phyloP scores from a whole-genome alignment of 2,888 invertebrate species.

The Lycia hirtaria region DNA sequence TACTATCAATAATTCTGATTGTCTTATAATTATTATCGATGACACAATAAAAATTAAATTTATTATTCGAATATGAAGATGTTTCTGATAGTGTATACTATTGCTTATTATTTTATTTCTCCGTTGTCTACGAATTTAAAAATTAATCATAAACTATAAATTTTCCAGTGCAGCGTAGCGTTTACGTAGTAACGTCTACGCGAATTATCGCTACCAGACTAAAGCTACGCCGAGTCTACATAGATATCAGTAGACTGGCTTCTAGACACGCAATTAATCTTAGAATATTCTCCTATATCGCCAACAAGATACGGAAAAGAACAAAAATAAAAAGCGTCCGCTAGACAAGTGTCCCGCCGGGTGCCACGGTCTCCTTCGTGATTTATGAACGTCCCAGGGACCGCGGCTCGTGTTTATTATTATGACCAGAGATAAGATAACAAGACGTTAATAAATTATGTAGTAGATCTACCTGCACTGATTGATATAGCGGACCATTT shows the following conservation, averaged over 20 bases:
- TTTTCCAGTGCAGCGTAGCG: background rate
- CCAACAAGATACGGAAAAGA: slow-evolving; percentile 38
- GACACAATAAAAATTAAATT: no score
- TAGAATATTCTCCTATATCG: slow-evolving; percentile 28
- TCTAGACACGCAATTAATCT: slow-evolving; percentile 34
- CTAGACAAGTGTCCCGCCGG: slow-evolving; percentile 45
- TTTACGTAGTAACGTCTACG: slow-evolving; percentile 1
- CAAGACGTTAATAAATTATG: slow-evolving; percentile 48
- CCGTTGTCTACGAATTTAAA: background rate
- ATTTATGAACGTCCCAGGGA: slow-evolving; percentile 55
- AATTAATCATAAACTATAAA: background rate
- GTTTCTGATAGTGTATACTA: no score
- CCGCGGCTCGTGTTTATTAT: slow-evolving; percentile 51
- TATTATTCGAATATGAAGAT: no score
- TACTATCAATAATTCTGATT: no score
- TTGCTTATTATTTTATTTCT: no score
- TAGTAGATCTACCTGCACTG: slow-evolving; percentile 17
- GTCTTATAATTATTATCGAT: no score
- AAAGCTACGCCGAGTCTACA: slow-evolving; percentile 2
- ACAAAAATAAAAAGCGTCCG: slow-evolving; percentile 46
- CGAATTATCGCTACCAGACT: background rate
- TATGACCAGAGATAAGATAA: slow-evolving; percentile 50
- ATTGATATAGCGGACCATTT: slow-evolving; percentile 1
- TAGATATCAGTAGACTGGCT: slow-evolving; percentile 10
- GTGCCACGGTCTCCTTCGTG: slow-evolving; percentile 42